These are phyloP conservation scores for Ceraclea dissimilis DNA, from an alignment of 2,888 invertebrate species.

Conservation along the genomic window DNA sequence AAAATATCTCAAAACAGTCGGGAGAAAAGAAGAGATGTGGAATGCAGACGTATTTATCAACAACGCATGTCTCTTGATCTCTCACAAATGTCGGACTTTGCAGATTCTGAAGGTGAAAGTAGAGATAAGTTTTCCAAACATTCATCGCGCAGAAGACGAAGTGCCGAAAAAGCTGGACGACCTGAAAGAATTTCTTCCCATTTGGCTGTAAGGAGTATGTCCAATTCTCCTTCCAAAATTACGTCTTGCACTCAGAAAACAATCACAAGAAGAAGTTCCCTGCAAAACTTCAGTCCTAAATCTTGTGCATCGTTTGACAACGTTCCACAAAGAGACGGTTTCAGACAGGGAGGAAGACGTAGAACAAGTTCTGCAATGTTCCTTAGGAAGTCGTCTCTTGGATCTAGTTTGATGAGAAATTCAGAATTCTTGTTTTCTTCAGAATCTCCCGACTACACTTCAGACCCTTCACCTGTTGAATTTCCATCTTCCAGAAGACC, in stretches of 20 bases:
- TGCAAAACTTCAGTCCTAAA: slow-evolving; percentile 22
- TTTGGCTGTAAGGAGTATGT: slow-evolving; percentile 6
- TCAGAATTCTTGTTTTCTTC: slow-evolving; percentile 19
- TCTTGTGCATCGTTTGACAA: slow-evolving; percentile 14
- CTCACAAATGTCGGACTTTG: slow-evolving; percentile 21
- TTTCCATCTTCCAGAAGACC: slow-evolving; percentile 17
- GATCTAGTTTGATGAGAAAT: slow-evolving; percentile 12
- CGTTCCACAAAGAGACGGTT: background rate
- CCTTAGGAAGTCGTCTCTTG: slow-evolving; percentile 12
- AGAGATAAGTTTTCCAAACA: slow-evolving; percentile 4
- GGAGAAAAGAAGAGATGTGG: slow-evolving; percentile 8
- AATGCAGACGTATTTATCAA: slow-evolving; percentile 18
- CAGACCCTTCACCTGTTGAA: slow-evolving; percentile 22
- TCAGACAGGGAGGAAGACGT: slow-evolving; percentile 11
- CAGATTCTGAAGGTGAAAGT: slow-evolving; percentile 22
- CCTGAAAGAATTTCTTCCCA: slow-evolving; percentile 8
- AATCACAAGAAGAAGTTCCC: slow-evolving; percentile 19
- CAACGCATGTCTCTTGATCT: slow-evolving; percentile 22
- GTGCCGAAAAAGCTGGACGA: slow-evolving; percentile 13
- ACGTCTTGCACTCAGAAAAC: background rate
- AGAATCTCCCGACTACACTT: slow-evolving; percentile 21
- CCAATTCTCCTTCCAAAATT: slow-evolving; percentile 7
- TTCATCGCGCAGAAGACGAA: slow-evolving; percentile 14
- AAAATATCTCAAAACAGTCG: slow-evolving; percentile 10
- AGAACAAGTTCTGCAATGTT: slow-evolving; percentile 7